These are phyloP conservation scores for Chelmon rostratus DNA, from an alignment of 2,797 vertebrate genomes.

Conservation along the genomic window DNA sequence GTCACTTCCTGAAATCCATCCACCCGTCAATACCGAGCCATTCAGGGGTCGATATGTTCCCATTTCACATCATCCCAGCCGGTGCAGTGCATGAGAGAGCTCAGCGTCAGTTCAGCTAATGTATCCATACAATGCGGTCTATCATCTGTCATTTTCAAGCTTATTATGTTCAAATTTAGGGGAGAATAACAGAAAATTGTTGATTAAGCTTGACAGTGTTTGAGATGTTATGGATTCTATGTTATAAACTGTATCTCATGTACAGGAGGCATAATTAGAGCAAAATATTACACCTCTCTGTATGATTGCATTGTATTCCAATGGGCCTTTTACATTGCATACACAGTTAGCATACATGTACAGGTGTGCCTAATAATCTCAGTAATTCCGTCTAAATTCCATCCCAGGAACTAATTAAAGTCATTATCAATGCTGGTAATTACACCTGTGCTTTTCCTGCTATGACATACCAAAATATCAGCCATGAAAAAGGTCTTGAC, in stretches of 20 bases:
- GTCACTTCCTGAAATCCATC: slow-evolving; percentile 85
- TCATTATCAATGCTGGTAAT: neutral
- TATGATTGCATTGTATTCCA: neutral
- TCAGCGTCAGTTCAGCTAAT: neutral
- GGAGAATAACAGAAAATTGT: neutral
- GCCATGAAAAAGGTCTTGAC: neutral
- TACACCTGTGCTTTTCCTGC: neutral
- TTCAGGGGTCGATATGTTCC: slow-evolving; percentile 78
- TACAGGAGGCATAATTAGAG: neutral
- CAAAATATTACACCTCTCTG: neutral
- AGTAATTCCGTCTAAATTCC: neutral
- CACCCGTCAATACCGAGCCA: slow-evolving; percentile 73
- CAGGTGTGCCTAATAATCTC: neutral
- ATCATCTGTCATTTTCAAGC: neutral
- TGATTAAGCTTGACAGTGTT: neutral
- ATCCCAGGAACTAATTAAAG: too few relatives aligned
- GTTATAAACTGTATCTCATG: neutral
- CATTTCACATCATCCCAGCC: slow-evolving; percentile 51
- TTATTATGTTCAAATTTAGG: neutral
- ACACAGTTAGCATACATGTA: neutral
- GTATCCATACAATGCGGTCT: neutral
- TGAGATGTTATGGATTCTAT: neutral
- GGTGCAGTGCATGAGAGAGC: slow-evolving; percentile 38
- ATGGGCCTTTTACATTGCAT: neutral
- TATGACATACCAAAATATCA: neutral